Evolutionary conservation across 1,140 invertebrate genomes (phyloP).

Genomic region (Trichoplusia ni): DNA sequence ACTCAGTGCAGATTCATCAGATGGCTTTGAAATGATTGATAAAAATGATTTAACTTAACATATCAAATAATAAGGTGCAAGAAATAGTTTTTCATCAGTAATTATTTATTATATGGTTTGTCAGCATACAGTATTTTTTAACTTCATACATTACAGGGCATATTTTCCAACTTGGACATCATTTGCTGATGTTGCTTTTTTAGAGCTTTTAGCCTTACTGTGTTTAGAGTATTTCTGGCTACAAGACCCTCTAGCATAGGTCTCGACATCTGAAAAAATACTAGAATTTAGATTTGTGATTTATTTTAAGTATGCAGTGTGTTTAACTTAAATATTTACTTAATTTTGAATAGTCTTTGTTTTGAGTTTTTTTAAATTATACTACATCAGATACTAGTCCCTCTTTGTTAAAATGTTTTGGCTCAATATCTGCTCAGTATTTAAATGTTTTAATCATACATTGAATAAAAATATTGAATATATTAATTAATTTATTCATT

Average conservation of each 20-base stretch:
- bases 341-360: too few relatives aligned
- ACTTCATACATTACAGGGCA: slow-evolving; percentile 56
- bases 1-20: slow-evolving; percentile 69
- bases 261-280: slow-evolving; percentile 74
- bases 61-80: slow-evolving; percentile 34
- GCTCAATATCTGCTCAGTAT: too few relatives aligned
- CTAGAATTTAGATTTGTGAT: neutral
- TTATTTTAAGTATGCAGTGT: neutral
- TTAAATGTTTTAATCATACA: too few relatives aligned
- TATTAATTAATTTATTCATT: too few relatives aligned
- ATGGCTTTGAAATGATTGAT: slow-evolving; percentile 78
- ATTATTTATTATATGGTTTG: slow-evolving; percentile 15
- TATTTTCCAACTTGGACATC: slow-evolving; percentile 74
- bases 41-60: slow-evolving; percentile 61
- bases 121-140: slow-evolving; percentile 27
- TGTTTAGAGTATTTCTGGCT: slow-evolving; percentile 73
- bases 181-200: slow-evolving; percentile 76
- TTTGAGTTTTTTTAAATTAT: too few relatives aligned
- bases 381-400: too few relatives aligned
- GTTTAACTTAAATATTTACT: too few relatives aligned
- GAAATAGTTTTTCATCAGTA: slow-evolving; percentile 3
- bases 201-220: slow-evolving; percentile 69
- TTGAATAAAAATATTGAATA: too few relatives aligned
- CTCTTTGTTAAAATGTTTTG: too few relatives aligned
- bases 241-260: slow-evolving; percentile 82